Conservation (phyloP, 2,113 vertebrate species). For the Ranitomeya variabilis region DNA sequence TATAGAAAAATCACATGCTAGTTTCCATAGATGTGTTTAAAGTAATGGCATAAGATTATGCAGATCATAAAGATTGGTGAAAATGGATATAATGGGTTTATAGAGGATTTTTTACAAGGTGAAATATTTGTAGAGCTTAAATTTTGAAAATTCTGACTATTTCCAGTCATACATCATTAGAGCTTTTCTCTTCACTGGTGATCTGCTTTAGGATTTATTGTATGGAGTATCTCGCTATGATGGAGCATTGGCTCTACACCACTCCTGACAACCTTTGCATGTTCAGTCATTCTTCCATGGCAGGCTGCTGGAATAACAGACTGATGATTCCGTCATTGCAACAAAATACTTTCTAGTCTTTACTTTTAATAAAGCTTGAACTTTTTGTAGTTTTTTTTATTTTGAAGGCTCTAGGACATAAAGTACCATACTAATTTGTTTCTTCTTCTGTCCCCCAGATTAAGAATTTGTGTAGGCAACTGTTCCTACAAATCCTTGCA, state of each 20-base stretch:
- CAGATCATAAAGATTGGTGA: background rate
- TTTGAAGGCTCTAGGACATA: background rate
- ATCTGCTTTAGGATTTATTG: conserved; percentile 3
- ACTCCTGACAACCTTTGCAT: background rate
- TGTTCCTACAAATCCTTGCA: background rate
- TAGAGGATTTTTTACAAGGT: background rate
- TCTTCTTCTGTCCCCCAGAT: background rate
- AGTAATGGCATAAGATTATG: background rate
- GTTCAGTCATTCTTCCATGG: background rate
- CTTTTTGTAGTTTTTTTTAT: background rate
- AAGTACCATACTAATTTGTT: background rate
- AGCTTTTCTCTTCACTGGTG: background rate
- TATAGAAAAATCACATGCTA: background rate
- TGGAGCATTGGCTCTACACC: background rate
- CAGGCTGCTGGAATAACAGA: background rate
- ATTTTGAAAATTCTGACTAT: background rate
- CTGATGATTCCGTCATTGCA: background rate
- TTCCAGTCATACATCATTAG: background rate
- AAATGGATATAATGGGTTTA: background rate
- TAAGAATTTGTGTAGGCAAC: background rate
- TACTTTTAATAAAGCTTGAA: background rate
- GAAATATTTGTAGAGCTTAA: background rate
- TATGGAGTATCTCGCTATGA: background rate
- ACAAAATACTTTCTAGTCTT: background rate
- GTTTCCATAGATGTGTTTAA: background rate